Percentiles rank a stretch among this genome's conserved stretches.
Evolutionary conservation across 2,797 vertebrate genomes (phyloP).

Genomic region (Hephaestus fuliginosus): DNA sequence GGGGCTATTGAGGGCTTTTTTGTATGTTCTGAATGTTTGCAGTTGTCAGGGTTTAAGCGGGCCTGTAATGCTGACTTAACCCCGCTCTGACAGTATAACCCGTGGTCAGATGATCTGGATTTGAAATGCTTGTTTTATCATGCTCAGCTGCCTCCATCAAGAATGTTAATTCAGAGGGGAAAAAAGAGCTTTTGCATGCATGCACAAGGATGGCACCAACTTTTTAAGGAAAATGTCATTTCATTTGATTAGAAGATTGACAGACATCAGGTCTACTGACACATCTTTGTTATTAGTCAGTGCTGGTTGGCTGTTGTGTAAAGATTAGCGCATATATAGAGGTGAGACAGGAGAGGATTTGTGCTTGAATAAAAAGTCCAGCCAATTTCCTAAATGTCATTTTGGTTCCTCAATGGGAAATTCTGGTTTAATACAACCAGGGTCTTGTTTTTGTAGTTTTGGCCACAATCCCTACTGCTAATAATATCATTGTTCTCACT

Average conservation of each 20-base stretch:
- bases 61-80: conserved; percentile 53
- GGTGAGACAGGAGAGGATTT: background rate
- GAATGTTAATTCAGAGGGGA: conserved; percentile 39
- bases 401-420: background rate
- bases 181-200: conserved; percentile 8
- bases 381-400: conserved; percentile 3
- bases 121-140: conserved; percentile 49
- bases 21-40: conserved; percentile 46
- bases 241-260: conserved; percentile 7
- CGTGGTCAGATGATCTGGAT: conserved; percentile 60
- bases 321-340: background rate
- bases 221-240: background rate
- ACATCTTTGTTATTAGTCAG: conserved; percentile 3
- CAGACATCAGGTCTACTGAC: conserved; percentile 17
- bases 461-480: conserved; percentile 3
- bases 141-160: conserved; percentile 40
- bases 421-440: conserved; percentile 12
- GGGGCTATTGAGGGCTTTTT: conserved; percentile 40
- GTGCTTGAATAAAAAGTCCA: background rate
- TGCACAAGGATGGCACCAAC: background rate
- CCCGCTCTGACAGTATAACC: conserved; percentile 30
- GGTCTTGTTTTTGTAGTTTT: conserved; percentile 24
- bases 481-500: conserved; percentile 22
- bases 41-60: conserved; percentile 37
- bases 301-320: conserved; percentile 1